A percentile compares a stretch with the other conserved stretches of the same genome.
These are phyloP conservation scores for Clanis bilineata DNA, from an alignment of 2,888 invertebrate species.

Conservation along the genomic window DNA sequence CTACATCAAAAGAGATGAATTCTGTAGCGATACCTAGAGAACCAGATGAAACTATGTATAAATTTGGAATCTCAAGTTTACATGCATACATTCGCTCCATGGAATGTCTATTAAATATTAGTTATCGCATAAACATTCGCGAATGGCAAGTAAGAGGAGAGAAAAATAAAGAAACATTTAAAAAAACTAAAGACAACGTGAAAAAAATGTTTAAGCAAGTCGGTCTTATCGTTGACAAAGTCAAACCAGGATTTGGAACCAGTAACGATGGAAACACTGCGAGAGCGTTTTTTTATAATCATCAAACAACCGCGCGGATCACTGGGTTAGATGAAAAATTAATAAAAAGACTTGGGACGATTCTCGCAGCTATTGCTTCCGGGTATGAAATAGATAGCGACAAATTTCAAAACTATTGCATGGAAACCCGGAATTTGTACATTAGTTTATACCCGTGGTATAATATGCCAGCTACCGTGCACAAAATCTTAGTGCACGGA, in stretches of 20 bases:
- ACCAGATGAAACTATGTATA: not conserved
- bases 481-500: not conserved
- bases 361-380: no score
- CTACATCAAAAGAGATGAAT: no score
- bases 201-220: no score
- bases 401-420: not conserved
- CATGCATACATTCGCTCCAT: not conserved
- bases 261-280: not conserved
- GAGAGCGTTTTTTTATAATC: no score
- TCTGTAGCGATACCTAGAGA: no score
- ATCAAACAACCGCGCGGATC: no score
- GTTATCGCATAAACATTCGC: no score
- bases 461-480: not conserved
- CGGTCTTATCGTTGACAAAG: not conserved
- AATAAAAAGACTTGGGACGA: no score
- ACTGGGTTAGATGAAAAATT: no score
- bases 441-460: not conserved
- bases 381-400: not conserved
- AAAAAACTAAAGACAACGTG: no score
- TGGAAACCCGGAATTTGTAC: not conserved
- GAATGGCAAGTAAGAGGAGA: no score
- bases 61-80: not conserved
- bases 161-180: no score
- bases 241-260: not conserved
- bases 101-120: not conserved